Percentiles rank a stretch among this genome's conserved stretches.
Conservation (phyloP, 2,797 vertebrate genomes). For the Rhabdophis nuchalis region DNA sequence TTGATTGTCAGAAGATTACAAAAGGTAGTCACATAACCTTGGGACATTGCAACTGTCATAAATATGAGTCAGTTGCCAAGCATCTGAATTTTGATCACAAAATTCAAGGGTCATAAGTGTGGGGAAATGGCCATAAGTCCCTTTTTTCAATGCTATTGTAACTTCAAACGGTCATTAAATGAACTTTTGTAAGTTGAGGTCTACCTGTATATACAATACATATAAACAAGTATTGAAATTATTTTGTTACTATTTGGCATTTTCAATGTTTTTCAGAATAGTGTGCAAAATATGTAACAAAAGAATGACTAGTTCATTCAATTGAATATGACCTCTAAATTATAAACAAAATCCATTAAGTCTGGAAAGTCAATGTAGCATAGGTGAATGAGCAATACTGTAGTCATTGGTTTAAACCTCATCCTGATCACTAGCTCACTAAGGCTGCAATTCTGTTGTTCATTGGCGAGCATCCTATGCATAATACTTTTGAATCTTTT, state of each 20-base stretch:
- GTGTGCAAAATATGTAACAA: neutral
- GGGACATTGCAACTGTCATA: neutral
- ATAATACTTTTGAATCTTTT: neutral
- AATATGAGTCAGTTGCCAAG: neutral
- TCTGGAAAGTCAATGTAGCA: neutral
- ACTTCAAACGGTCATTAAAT: neutral
- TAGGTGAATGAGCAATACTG: neutral
- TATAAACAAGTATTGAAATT: neutral
- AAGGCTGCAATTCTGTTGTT: neutral
- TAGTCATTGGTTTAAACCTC: neutral
- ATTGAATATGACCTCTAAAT: neutral
- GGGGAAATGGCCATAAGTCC: neutral
- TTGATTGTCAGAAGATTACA: neutral
- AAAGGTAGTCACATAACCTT: neutral
- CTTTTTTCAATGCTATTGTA: neutral
- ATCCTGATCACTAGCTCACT: neutral
- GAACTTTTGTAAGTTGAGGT: neutral
- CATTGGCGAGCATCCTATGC: neutral
- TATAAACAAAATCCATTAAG: neutral
- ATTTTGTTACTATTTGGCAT: neutral
- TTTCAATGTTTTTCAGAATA: neutral
- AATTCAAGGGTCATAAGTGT: neutral
- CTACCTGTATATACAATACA: neutral
- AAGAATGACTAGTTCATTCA: neutral
- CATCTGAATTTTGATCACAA: neutral